Base-by-base conservation (phyloP, 2,888 invertebrate species). In the Diabrotica balteata region DNA sequence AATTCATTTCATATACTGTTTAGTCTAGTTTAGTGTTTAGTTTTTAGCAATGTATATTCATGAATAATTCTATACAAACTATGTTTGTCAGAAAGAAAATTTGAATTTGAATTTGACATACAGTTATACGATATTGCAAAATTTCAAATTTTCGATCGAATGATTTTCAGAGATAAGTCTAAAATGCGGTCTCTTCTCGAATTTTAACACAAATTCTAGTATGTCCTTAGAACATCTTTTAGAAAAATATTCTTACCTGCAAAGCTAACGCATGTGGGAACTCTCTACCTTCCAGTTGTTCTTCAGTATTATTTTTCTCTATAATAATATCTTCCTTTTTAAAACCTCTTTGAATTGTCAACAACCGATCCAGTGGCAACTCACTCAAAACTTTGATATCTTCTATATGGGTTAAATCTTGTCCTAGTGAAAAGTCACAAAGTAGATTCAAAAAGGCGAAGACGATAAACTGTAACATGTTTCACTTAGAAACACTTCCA, bases 301-400 rank as follows among this genome's bases (percentile, higher is more conserved):
- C 57, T 7, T 59, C 63, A 32, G 54, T 61, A 5, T 42, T 50
- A 63, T 67, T 69, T 4, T 44, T 57, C 2, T 67, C 65, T 11
- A 22, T 17, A n/a, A 17, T 59, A 10, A 44, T 52, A 51, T 72
- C 71, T 11, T 68, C 71, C 22, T 63, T 46, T 7, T 72, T 68
- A 61, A 87, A 71, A 80, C 88, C 77, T 75, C 85, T 83, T 84
- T 88, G 86, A 3, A 94, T 84, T 68, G 87, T 85, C n/a, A 94
- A 82, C 43, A 94, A 84, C 75, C 90, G 90, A 4, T 90, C 87
- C 68, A 94, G 76, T 4, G 91, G 90, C 60, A 94, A 80, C 78
- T 91, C 90, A 78, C 90, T 90, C 46, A 94, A 84, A 63, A 87
- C 87, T 75, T 86, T 84, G 17, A 88, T 78, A 82, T 73, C 83